Percentiles rank a stretch among this genome's conserved stretches.
phyloP scores from a whole-genome alignment of 2,797 vertebrate species.

The Clamator glandarius region DNA sequence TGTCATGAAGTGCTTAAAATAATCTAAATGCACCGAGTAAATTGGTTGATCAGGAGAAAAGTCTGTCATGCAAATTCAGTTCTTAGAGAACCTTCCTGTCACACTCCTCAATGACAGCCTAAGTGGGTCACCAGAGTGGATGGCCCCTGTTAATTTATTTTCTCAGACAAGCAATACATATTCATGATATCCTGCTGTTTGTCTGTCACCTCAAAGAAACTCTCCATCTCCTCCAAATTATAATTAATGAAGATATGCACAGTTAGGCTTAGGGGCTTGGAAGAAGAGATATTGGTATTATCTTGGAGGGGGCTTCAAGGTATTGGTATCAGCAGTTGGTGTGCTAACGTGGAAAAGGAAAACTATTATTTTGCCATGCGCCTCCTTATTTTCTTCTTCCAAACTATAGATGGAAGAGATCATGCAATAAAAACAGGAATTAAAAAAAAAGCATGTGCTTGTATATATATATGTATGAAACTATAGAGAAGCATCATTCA shows the following conservation, averaged over 20 bases:
- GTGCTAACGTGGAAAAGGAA: background rate
- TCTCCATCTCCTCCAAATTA: slow-evolving; percentile 87
- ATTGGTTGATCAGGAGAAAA: slow-evolving; percentile 80
- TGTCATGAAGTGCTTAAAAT: slow-evolving; percentile 78
- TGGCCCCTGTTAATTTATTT: slow-evolving; percentile 96
- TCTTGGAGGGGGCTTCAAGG: slow-evolving; percentile 3
- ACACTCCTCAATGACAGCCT: slow-evolving; percentile 90
- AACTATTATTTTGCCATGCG: background rate
- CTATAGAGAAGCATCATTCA: background rate
- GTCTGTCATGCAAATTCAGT: slow-evolving; percentile 83
- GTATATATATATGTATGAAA: background rate
- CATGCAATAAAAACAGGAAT: background rate
- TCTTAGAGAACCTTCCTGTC: slow-evolving; percentile 88
- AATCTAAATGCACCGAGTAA: slow-evolving; percentile 84
- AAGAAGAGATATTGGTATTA: slow-evolving; percentile 54
- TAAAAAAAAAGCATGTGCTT: background rate
- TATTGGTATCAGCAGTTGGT: slow-evolving; percentile 43
- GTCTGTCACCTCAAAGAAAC: slow-evolving; percentile 94
- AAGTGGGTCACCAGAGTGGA: slow-evolving; percentile 94
- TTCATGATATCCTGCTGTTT: slow-evolving; percentile 97
- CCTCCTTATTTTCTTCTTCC: background rate
- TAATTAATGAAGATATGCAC: slow-evolving; percentile 83
- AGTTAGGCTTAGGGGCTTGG: slow-evolving; percentile 54
- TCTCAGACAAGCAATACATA: slow-evolving; percentile 92
- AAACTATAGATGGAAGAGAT: background rate